A percentile compares a stretch with the other conserved stretches of the same genome.
phyloP scores from a whole-genome alignment of 2,113 vertebrate genomes.

The Peromyscus maniculatus region DNA sequence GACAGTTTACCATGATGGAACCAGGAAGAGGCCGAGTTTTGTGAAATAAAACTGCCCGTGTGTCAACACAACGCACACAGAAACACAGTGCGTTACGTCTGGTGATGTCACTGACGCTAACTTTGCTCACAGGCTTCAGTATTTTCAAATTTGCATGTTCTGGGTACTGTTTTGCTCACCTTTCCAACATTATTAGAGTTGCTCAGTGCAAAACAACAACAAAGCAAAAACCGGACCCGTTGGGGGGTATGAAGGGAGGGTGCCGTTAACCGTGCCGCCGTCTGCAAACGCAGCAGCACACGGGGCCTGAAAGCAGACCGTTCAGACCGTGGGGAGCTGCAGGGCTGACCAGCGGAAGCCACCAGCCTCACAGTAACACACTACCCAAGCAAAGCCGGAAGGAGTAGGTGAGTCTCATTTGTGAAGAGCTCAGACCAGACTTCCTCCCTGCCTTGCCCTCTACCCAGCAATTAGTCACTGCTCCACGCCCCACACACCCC shows the following conservation, averaged over 20 bases:
- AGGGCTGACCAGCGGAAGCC: background rate
- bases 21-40: background rate
- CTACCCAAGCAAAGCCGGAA: background rate
- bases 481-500: background rate
- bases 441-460: background rate
- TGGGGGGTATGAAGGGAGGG: background rate
- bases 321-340: background rate
- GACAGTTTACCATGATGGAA: background rate
- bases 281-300: background rate
- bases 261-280: background rate
- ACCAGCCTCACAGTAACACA: background rate
- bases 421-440: background rate
- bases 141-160: background rate
- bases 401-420: background rate
- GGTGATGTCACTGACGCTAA: background rate
- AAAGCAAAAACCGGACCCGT: background rate
- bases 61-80: background rate
- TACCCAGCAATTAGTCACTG: background rate
- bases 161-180: background rate
- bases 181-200: background rate
- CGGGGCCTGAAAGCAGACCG: rapidly evolving
- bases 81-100: background rate
- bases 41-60: background rate
- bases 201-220: background rate
- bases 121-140: background rate